Conservation (phyloP, 2,888 invertebrate genomes). For the Phalera bucephala region DNA sequence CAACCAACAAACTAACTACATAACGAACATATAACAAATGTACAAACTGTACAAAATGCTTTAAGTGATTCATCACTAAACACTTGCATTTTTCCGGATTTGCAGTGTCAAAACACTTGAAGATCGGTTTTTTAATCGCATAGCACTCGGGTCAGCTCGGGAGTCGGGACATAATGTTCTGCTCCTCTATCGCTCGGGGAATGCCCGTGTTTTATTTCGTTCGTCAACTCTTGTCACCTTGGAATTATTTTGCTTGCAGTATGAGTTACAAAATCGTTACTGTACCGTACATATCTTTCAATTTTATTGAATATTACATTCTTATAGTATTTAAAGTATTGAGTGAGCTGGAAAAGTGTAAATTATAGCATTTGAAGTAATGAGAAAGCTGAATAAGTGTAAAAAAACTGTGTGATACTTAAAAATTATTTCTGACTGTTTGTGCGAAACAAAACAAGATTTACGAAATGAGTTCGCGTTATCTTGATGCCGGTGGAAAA, state of each 20-base stretch:
- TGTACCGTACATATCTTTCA: constrained; percentile 7
- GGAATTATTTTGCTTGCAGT: constrained; percentile 6
- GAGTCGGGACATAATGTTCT: neutral
- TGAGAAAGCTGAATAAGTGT: constrained; percentile 5
- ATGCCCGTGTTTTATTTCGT: constrained; percentile 5
- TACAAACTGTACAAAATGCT: no score
- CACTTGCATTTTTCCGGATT: no score
- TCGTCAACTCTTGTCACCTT: constrained; percentile 3
- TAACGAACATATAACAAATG: no score
- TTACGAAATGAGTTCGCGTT: constrained; percentile 15
- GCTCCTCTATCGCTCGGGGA: no score
- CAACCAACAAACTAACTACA: no score
- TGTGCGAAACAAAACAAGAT: constrained; percentile 9
- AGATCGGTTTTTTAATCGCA: constrained; percentile 3
- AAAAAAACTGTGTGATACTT: constrained; percentile 7
- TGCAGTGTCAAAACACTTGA: constrained; percentile 4
- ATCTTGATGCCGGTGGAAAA: constrained; percentile 14
- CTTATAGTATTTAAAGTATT: constrained; percentile 7
- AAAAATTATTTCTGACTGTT: constrained; percentile 3
- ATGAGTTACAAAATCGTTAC: constrained; percentile 7
- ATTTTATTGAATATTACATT: constrained; percentile 5
- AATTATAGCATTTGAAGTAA: constrained; percentile 4
- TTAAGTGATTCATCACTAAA: no score
- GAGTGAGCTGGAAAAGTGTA: constrained; percentile 3
- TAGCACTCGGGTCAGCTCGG: constrained; percentile 1